Base-by-base conservation (phyloP, 2,797 vertebrate species). In the Astyanax mexicanus region DNA sequence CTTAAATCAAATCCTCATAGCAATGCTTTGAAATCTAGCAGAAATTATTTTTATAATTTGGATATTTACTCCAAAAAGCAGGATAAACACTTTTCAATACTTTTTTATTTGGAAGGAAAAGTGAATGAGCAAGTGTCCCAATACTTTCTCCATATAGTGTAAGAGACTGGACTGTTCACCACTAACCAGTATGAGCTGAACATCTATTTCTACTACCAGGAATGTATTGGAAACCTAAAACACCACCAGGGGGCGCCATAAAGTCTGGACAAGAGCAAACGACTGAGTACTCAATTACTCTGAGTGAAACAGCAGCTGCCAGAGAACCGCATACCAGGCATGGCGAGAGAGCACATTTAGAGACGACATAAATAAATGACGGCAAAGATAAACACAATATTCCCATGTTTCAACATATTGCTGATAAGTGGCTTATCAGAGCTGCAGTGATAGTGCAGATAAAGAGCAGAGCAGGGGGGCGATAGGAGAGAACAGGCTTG, bases 361-460 rank as follows among this genome's bases (percentile, higher is more conserved):
- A 84, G 83, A 86, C 81, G 84, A 81, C 85, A 70, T 68, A 88
- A 85, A 85, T 90, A 90, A 93, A 91, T 89, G 83, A 81, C 81
- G 81, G 45, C 77, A 84, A 80, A 84, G 87, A 4, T 49, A 68
- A 88, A 90, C 88, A 85, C 87, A 69, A 79, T 81, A 86, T 89
- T 90, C 88, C 89, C 83, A 81, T 82, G 88, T 89, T 89, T 87
- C 85, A 85, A 84, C 88, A 87, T 88, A 88, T 69, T 84, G 61
- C 15, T 89, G 90, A 93, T 90, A 90, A 87, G 72, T 54, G 75
- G 72, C 85, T 91, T 89, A 91, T 92, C 88, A 42, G 25, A 15
- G 21, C 55, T 38, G 80, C 82, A 83, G 84, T 54, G 83, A 89
- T 85, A 83, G 69, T 25, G 64, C 80, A 72, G 89, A 91, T 86